A percentile compares a stretch with the other conserved stretches of the same genome.
Conservation (phyloP, 2,113 vertebrate genomes). For the Morone chrysops region DNA sequence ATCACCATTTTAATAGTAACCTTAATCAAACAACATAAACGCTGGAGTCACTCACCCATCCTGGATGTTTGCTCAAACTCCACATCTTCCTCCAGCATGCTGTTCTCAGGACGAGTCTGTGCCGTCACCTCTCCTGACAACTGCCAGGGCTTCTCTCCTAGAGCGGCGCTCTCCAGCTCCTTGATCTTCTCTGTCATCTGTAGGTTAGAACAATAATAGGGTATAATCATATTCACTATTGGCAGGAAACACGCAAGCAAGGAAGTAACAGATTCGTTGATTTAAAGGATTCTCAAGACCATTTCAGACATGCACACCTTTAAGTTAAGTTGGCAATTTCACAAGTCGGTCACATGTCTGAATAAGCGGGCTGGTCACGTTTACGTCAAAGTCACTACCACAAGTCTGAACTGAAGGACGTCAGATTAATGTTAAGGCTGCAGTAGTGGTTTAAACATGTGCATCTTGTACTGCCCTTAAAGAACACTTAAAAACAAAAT, state of each 20-base stretch:
- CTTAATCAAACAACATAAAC: background rate
- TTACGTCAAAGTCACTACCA: background rate
- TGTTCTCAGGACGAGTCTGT: constrained; percentile 94
- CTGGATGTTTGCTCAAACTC: constrained; percentile 91
- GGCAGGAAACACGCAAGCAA: background rate
- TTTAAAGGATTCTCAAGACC: background rate
- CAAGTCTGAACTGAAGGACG: background rate
- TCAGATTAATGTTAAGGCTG: background rate
- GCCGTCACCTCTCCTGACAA: constrained; percentile 92
- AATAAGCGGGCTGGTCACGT: background rate
- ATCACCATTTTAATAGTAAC: background rate
- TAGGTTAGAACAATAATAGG: background rate
- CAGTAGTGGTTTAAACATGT: background rate
- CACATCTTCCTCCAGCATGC: constrained; percentile 93
- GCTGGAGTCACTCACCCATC: constrained; percentile 82
- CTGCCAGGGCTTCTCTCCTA: constrained; percentile 95
- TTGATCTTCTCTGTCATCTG: constrained; percentile 94
- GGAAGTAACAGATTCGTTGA: too few species aligned
- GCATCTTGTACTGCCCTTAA: too few species aligned
- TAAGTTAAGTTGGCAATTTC: background rate
- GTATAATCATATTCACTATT: background rate
- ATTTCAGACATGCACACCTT: background rate
- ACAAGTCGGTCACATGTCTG: background rate
- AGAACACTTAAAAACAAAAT: too few species aligned
- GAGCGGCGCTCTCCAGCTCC: constrained; percentile 88